Evolutionary conservation across 2,113 vertebrate genomes (phyloP), one percentile per base, ranked within the genome.

Genomic region (Pedionomus torquatus): DNA sequence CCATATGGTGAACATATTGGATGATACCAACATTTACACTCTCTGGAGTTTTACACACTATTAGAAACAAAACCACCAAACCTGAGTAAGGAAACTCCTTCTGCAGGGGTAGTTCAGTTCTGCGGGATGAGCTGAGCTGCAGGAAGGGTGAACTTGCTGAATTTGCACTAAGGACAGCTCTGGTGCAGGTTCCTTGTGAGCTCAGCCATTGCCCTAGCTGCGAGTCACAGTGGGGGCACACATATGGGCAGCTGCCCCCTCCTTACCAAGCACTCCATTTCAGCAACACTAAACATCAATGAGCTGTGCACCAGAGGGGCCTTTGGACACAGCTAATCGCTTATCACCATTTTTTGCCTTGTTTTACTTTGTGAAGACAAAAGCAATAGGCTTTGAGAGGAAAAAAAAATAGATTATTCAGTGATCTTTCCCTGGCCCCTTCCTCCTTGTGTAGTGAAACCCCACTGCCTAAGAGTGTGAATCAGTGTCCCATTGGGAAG

Each of bases 1-100:
- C 35, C 5, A 2, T 17, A 8, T 0, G 0, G 16, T 7, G 17
- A 66, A 39, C 18, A 12, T 5, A 31, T 19, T 65, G 30, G 23
- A 30, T 13, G 41, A 63, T 9, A 57, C 31, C 26, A 51, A 30
- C 23, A 4, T 46, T 60, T 43, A 30, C 17, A 13, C 15, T 48
- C 26, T 8, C 16, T 21, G 7, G 17, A 6, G 13, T 55, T 7
- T 7, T 12, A 2, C 19, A 35, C 26, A 17, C 9, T 33, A 7
- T 61, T 33, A 54, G 35, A 61, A 88, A 30, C 6, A 46, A 15
- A 54, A 66, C 14, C 17, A 24, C 19, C 33, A 14, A 44, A 26
- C 13, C 23, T 4, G 2, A 41, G n/a, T 25, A n/a, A 41, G 9
- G 55, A 7, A 79, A 21, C 21, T 33, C 41, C 51, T 71, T 30